phyloP scores from a whole-genome alignment of 2,888 invertebrate species.

The Hypercompe scribonia region DNA sequence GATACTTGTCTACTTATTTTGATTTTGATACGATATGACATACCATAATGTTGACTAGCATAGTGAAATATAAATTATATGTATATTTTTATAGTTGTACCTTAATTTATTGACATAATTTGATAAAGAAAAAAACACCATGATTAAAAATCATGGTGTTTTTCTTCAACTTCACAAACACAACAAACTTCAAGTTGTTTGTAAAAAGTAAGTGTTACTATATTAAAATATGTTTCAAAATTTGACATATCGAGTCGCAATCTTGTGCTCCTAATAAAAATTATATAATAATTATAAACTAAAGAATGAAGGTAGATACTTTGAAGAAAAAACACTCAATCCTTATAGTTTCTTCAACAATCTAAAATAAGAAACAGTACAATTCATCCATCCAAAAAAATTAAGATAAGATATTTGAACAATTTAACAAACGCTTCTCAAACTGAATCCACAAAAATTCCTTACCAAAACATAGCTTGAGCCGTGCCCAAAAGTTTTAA shows the following conservation, averaged over 20 bases:
- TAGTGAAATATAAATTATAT: no score
- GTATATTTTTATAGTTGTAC: no score
- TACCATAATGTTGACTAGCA: no score
- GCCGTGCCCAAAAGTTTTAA: constrained; percentile 36
- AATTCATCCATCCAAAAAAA: constrained; percentile 13
- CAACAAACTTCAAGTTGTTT: no score
- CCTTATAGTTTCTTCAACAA: neutral
- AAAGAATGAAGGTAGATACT: neutral
- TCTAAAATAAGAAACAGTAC: constrained; percentile 1
- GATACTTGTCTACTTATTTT: no score
- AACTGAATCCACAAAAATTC: constrained; percentile 14
- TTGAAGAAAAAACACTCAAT: neutral
- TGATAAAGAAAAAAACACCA: no score
- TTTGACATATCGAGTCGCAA: neutral
- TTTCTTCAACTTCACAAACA: no score
- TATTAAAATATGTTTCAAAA: no score
- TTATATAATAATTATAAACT: neutral
- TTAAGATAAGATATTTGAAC: constrained; percentile 21
- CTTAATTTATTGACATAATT: no score
- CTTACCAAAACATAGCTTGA: constrained; percentile 21
- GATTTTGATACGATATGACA: no score
- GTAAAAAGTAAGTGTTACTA: no score
- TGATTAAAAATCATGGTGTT: no score
- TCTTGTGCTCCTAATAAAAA: neutral
- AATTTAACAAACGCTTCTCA: constrained; percentile 32